phyloP scores from a whole-genome alignment of 2,797 vertebrate species.

The Rhadinocentrus ornatus region DNA sequence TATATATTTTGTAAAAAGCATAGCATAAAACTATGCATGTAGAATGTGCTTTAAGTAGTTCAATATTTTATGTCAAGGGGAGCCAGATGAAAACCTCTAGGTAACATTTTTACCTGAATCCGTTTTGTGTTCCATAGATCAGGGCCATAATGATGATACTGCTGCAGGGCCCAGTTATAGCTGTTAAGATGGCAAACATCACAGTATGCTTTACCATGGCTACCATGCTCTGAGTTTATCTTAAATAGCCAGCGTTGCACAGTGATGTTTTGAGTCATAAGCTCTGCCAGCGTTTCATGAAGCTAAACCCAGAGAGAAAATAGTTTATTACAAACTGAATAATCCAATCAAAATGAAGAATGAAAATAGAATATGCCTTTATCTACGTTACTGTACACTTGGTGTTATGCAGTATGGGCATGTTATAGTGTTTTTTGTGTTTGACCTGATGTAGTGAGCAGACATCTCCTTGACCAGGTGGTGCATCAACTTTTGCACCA shows the following conservation, averaged over 20 bases:
- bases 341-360: not conserved
- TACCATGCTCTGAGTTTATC: conserved; percentile 80
- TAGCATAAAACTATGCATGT: conserved; percentile 29
- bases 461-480: conserved; percentile 85
- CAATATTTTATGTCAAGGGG: conserved; percentile 22
- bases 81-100: conserved; percentile 12
- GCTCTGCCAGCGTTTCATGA: conserved; percentile 79
- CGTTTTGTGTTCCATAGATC: conserved; percentile 78
- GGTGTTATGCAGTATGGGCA: not conserved
- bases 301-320: conserved; percentile 76
- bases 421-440: conserved; percentile 14
- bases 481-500: conserved; percentile 78
- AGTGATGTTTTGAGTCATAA: conserved; percentile 81
- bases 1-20: conserved; percentile 40
- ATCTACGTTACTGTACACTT: not conserved
- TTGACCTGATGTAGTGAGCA: conserved; percentile 85
- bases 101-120: conserved; percentile 80
- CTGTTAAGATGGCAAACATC: conserved; percentile 83
- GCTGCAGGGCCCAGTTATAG: conserved; percentile 78
- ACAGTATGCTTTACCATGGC: conserved; percentile 87
- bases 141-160: conserved; percentile 58
- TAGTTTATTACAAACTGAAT: conserved; percentile 19
- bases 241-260: conserved; percentile 91
- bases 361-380: not conserved
- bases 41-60: conserved; percentile 22